phyloP scores from a whole-genome alignment of 2,797 vertebrate species.

The Crocodylus rhombifer region DNA sequence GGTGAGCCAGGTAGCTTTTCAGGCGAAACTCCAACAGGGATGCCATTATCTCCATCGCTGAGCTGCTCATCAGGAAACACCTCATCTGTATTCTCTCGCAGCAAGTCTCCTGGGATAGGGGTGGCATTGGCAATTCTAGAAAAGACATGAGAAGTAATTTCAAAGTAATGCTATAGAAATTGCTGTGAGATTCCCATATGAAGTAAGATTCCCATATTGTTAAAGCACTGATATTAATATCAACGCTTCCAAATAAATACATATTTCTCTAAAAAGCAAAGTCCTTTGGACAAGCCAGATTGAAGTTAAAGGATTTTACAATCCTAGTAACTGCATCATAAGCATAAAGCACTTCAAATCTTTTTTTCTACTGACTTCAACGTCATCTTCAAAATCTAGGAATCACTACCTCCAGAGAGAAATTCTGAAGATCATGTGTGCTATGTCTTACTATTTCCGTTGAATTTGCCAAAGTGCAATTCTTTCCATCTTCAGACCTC shows the following conservation, averaged over 20 bases:
- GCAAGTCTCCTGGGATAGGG: constrained; percentile 93
- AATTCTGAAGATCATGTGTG: background rate
- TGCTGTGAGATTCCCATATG: background rate
- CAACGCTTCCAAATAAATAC: background rate
- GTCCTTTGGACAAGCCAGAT: background rate
- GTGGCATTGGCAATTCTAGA: constrained; percentile 96
- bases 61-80: constrained; percentile 98
- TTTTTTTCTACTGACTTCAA: accelerated
- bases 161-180: background rate
- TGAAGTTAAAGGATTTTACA: background rate
- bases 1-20: constrained; percentile 89
- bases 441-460: background rate
- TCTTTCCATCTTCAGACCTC: background rate
- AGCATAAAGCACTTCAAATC: background rate
- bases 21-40: constrained; percentile 82
- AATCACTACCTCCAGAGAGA: background rate
- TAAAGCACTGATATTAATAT: background rate
- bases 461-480: background rate
- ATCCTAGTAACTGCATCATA: background rate
- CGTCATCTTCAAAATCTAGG: background rate
- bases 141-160: background rate
- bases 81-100: constrained; percentile 97
- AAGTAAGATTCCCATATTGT: background rate
- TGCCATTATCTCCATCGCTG: constrained; percentile 95
- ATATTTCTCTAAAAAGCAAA: background rate